phyloP scores from a whole-genome alignment of 1,140 invertebrate genomes.

The Nasonia giraulti region DNA sequence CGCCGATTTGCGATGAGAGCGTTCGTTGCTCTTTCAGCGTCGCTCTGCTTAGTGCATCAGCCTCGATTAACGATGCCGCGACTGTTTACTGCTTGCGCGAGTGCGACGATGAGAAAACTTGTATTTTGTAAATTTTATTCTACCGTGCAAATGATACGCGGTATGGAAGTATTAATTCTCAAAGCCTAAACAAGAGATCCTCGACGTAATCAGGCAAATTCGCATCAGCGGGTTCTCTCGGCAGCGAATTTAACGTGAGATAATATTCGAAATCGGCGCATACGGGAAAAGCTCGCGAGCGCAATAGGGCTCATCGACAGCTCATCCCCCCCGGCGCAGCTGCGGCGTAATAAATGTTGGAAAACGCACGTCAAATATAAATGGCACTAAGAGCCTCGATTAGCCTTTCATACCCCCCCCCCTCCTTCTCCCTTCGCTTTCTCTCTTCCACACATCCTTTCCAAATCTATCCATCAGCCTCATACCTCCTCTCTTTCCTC shows the following conservation, averaged over 20 bases:
- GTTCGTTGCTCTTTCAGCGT: slow-evolving; percentile 65
- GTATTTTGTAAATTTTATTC: no score
- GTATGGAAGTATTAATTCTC: background rate
- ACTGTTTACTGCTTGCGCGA: no score
- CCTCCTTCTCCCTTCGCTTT: background rate
- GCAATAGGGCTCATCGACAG: slow-evolving; percentile 5
- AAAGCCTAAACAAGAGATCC: background rate
- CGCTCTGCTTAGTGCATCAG: background rate
- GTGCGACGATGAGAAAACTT: no score
- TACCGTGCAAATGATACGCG: no score
- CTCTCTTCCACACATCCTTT: background rate
- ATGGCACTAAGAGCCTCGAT: slow-evolving; percentile 43
- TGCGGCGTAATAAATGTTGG: slow-evolving; percentile 20
- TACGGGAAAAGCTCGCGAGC: background rate
- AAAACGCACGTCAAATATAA: slow-evolving; percentile 36
- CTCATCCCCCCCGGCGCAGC: background rate
- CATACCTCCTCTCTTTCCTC: background rate
- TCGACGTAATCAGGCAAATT: background rate
- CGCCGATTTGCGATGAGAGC: slow-evolving; percentile 3
- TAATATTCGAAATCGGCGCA: slow-evolving; percentile 36
- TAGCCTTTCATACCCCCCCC: slow-evolving; percentile 5
- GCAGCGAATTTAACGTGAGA: slow-evolving; percentile 2
- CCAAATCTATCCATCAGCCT: background rate
- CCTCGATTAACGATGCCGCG: slow-evolving; percentile 6
- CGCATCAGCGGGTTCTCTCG: background rate